Conservation (phyloP, 1,140 invertebrate genomes). For the Lepidostoma basale region DNA sequence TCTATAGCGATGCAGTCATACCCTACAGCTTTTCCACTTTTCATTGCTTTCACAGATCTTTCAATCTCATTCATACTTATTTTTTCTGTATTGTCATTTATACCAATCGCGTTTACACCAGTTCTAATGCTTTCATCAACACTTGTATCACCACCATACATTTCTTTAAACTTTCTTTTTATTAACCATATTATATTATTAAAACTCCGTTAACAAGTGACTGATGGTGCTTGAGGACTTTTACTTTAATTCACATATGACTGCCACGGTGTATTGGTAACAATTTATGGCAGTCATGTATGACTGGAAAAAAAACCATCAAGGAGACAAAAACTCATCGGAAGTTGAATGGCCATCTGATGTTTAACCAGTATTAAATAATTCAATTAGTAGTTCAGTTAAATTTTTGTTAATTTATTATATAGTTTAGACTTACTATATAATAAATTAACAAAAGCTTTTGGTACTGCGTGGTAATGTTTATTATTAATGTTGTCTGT, state of each 20-base stretch:
- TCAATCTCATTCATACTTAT: too few species aligned
- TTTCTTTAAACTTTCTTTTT: neutral
- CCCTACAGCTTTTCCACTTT: too few species aligned
- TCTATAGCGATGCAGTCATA: too few species aligned
- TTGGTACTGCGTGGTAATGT: neutral
- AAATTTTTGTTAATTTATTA: neutral
- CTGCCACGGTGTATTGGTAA: too few species aligned
- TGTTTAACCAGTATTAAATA: neutral
- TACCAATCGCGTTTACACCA: too few species aligned
- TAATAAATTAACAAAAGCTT: neutral
- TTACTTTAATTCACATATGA: too few species aligned
- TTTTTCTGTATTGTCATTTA: too few species aligned
- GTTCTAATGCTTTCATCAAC: too few species aligned
- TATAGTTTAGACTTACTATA: neutral
- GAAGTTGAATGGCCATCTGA: neutral
- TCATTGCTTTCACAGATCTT: too few species aligned
- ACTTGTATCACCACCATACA: too few species aligned
- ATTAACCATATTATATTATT: neutral
- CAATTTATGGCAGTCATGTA: neutral
- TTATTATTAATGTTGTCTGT: neutral
- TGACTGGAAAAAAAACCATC: neutral
- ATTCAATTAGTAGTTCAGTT: neutral
- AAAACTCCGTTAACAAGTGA: too few species aligned
- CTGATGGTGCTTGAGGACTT: too few species aligned
- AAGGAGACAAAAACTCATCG: neutral